Evolutionary conservation across 2,888 invertebrate species (phyloP), one percentile per base, ranked within the genome.

Genomic region (Acrobasis repandana): DNA sequence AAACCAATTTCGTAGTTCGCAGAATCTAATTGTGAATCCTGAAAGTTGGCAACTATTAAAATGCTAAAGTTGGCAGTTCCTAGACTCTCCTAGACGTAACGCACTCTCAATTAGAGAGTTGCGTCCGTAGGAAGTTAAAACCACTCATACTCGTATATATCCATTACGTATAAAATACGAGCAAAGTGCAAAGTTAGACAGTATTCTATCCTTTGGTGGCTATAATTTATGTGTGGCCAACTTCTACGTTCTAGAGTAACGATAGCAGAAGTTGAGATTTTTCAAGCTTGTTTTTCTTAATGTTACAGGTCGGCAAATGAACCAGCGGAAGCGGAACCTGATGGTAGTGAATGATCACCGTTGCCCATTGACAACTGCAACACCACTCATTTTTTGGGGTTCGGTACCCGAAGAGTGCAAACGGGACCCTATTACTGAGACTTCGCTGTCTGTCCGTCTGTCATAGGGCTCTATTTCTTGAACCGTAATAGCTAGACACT

Each of bases 121-220:
- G 72, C 75, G 74, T 71, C 72, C 73, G 54, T 36, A 18, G 69
- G 73, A 85, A 90, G 88, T 90, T 90, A 77, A 78, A 78, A 82
- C 85, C 83, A 72, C 82, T 72, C 87, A 80, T 90, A 72, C 82
- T 72, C 87, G 80, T 90, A 88, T 82, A 88, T 90, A 90, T 83
- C 88, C 87, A 86, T 91, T 91, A 84, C 76, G 83, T 85, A 85
- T 88, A 88, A 91, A 87, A 91, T 91, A 90, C 89, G 90, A 75
- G 83, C 76, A 80, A 91, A 91, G 91, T 90, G 91, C 80, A 87
- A 90, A 91, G 91, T 91, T 92, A 86, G 89, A 87, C 90, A 81
- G 78, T 75, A 80, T 81, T 80, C 72, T 83, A 88, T 90, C 90
- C 90, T 90, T 91, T 88, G 83, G 88, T 71, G 86, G 85, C 82